Conservation (phyloP, 1,140 invertebrate species). For the Microplitis demolitor region DNA sequence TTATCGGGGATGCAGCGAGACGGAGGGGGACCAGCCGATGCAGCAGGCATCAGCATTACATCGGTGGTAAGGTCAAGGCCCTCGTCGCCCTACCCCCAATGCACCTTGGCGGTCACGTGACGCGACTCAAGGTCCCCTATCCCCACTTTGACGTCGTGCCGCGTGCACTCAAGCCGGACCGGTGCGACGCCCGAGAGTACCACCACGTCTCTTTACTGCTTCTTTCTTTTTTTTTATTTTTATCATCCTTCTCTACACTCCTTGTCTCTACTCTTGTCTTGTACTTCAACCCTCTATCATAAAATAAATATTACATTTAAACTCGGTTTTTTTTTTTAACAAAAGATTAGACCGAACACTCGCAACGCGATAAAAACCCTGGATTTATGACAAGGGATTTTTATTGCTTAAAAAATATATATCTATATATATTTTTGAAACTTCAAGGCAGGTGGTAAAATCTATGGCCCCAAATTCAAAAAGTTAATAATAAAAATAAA, state of each 20-base stretch:
- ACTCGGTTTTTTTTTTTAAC: conserved; percentile 13
- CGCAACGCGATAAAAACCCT: no score
- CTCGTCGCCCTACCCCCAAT: conserved; percentile 58
- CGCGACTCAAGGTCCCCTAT: conserved; percentile 61
- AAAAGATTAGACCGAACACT: no score
- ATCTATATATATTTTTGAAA: no score
- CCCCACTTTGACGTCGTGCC: conserved; percentile 42
- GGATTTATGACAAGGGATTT: no score
- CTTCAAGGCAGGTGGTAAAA: no score
- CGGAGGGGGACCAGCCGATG: not conserved
- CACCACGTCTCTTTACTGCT: conserved; percentile 10
- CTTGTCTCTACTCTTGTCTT: not conserved
- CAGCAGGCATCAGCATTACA: conserved; percentile 26
- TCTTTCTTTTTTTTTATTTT: conserved; percentile 2
- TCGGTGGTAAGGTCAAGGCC: conserved; percentile 59
- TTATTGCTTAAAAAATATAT: no score
- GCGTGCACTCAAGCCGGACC: conserved; percentile 34
- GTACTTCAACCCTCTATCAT: not conserved
- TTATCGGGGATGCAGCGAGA: conserved; percentile 9
- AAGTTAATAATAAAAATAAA: no score
- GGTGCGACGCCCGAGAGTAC: conserved; percentile 26
- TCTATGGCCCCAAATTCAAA: no score
- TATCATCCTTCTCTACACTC: not conserved
- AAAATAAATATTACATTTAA: not conserved
- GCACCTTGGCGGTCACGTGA: conserved; percentile 60